phyloP scores from a whole-genome alignment of 2,797 vertebrate species.

The Periophthalmus magnuspinnatus region DNA sequence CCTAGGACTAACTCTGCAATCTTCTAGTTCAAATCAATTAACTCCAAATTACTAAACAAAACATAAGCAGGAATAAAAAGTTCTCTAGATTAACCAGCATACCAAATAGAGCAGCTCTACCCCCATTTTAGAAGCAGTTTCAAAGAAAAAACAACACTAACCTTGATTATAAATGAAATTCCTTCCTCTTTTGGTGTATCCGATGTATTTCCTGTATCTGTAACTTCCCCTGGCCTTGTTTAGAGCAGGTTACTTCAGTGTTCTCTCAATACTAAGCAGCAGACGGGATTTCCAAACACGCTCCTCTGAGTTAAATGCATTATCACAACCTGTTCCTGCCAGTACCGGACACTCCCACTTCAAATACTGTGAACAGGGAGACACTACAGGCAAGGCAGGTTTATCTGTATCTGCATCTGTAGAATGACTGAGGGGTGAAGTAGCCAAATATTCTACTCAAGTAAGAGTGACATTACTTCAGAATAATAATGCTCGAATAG shows the following conservation, averaged over 20 bases:
- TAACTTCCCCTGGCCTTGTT: neutral
- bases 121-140: no score
- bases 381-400: no score
- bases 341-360: neutral
- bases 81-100: neutral
- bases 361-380: neutral
- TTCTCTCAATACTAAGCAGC: neutral
- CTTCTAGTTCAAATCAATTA: neutral
- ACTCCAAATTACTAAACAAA: neutral
- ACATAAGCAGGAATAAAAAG: neutral
- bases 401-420: no score
- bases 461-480: no score
- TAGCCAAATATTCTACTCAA: no score
- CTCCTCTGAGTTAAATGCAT: neutral
- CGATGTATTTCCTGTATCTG: neutral
- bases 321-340: conserved; percentile 3
- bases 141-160: neutral
- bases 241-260: neutral
- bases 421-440: no score
- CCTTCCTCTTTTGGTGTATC: neutral
- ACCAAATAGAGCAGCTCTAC: no score
- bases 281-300: neutral
- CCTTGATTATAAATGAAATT: neutral
- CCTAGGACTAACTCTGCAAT: neutral
- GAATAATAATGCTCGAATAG: no score